A percentile compares a stretch with the other conserved stretches of the same genome.
Conservation (phyloP, 2,113 vertebrate species). For the Morphnarchus princeps region DNA sequence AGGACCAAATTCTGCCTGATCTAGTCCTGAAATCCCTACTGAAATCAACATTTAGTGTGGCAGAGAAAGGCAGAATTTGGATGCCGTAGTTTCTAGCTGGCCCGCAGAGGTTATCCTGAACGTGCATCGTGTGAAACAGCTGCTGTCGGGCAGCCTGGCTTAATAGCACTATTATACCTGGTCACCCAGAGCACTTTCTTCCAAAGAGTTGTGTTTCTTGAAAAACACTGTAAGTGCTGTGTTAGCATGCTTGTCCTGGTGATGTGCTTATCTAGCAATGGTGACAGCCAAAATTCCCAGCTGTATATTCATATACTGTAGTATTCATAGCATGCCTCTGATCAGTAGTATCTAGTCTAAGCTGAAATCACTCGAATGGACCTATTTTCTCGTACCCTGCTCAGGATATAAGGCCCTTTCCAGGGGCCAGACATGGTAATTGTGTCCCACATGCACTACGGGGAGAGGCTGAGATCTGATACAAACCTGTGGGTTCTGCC, state of each 20-base stretch:
- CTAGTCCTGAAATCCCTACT: background rate
- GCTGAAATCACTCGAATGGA: background rate
- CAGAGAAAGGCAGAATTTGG: background rate
- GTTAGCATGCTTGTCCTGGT: background rate
- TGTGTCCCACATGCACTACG: fast-evolving
- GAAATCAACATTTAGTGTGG: background rate
- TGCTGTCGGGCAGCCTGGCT: background rate
- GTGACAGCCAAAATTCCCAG: background rate
- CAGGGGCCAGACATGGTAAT: background rate
- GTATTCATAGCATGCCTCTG: background rate
- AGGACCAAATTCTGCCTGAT: background rate
- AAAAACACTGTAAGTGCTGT: background rate
- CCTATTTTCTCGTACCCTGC: background rate
- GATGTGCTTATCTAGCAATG: background rate
- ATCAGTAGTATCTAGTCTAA: background rate
- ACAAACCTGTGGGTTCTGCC: background rate
- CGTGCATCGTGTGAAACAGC: background rate
- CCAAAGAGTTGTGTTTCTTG: background rate
- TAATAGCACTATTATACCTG: background rate
- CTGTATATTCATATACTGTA: background rate
- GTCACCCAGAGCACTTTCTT: background rate
- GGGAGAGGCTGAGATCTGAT: background rate
- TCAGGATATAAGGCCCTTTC: background rate
- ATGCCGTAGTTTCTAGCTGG: background rate
- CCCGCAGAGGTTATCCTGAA: background rate